Percentiles rank a stretch among this genome's conserved stretches.
These are phyloP conservation scores for Lasioglossum villosulum DNA, from an alignment of 2,888 invertebrate genomes.

Conservation along the genomic window DNA sequence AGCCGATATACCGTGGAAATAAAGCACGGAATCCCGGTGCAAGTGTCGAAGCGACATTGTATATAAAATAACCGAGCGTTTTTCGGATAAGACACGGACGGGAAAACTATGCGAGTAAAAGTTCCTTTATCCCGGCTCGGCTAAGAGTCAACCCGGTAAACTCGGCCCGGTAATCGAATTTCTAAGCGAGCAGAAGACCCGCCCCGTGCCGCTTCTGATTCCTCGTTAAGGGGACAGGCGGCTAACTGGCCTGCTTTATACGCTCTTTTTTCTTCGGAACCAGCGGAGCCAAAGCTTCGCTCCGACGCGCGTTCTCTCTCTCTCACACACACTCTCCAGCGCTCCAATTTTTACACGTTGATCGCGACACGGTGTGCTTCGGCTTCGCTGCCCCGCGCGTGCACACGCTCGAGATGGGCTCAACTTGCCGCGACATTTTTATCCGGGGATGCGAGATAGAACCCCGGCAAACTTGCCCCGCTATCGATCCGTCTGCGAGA, in stretches of 20 bases:
- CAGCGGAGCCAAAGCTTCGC: background rate
- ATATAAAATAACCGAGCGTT: constrained; percentile 24
- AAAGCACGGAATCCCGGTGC: constrained; percentile 4
- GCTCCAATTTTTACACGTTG: constrained; percentile 15
- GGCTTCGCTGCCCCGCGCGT: background rate
- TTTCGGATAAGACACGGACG: constrained; percentile 29
- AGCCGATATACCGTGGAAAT: constrained; percentile 41
- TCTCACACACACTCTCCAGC: background rate
- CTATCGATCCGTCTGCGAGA: constrained; percentile 1
- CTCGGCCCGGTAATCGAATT: constrained; percentile 45
- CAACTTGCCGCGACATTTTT: constrained; percentile 6
- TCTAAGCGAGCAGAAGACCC: constrained; percentile 31
- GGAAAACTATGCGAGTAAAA: constrained; percentile 23
- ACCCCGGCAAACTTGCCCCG: background rate
- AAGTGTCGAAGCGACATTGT: constrained; percentile 4
- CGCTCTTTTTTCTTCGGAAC: background rate
- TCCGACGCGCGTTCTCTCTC: background rate
- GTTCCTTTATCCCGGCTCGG: constrained; percentile 35
- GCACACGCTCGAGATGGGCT: background rate
- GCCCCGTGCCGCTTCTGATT: constrained; percentile 18
- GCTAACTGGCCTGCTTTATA: background rate
- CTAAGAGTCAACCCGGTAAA: background rate
- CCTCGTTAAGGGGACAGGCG: constrained; percentile 39
- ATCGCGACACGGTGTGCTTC: constrained; percentile 1
- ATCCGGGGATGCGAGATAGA: background rate